A percentile compares a stretch with the other conserved stretches of the same genome.
Conservation (phyloP, 1,140 invertebrate genomes). For the Brachystomella parvula region DNA sequence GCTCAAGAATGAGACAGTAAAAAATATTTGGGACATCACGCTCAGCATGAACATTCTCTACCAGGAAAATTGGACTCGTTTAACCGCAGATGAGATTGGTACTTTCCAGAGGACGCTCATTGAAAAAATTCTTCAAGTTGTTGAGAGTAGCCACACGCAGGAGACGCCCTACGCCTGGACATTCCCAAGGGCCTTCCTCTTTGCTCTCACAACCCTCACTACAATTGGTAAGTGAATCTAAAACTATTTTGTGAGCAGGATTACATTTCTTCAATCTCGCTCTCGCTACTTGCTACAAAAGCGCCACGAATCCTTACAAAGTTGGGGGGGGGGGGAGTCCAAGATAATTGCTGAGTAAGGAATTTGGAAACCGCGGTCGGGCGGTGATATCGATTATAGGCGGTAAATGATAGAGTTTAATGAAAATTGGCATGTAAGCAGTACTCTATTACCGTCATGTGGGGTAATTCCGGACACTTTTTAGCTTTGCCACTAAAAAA, state of each 20-base stretch:
- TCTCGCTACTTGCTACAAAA: neutral
- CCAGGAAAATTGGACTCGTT: constrained; percentile 85
- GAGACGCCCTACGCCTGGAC: constrained; percentile 71
- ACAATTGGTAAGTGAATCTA: constrained; percentile 82
- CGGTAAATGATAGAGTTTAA: too few species aligned
- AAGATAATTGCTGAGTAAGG: too few species aligned
- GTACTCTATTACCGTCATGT: too few species aligned
- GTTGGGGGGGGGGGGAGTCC: too few species aligned
- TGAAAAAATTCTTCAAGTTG: constrained; percentile 64
- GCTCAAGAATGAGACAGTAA: constrained; percentile 55
- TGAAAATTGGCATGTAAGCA: too few species aligned
- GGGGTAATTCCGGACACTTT: too few species aligned
- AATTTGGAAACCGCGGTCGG: too few species aligned
- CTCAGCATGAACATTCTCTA: constrained; percentile 87
- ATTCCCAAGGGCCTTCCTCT: constrained; percentile 87
- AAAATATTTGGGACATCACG: constrained; percentile 91
- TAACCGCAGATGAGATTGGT: constrained; percentile 75
- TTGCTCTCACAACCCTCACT: constrained; percentile 89
- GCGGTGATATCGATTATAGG: too few species aligned
- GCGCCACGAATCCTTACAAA: neutral
- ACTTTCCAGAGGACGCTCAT: constrained; percentile 80
- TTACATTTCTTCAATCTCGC: neutral
- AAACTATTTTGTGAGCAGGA: neutral
- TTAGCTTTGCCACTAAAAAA: too few species aligned
- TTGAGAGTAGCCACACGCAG: constrained; percentile 52